Evolutionary conservation across 2,888 invertebrate genomes (phyloP), one percentile per base, ranked within the genome.

Genomic region (Pyrrhia umbra): DNA sequence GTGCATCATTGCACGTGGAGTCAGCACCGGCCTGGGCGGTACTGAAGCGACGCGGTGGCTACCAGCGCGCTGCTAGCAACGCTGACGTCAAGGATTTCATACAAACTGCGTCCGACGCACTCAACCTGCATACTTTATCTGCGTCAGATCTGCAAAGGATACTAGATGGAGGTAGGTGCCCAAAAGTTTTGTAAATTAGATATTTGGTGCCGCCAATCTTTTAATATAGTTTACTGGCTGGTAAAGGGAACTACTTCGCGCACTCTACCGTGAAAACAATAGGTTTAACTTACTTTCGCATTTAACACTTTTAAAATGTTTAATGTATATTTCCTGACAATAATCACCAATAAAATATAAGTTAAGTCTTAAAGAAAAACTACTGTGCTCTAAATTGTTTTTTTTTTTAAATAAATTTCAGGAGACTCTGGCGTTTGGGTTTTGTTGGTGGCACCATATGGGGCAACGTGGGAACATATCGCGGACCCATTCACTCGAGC

Each of bases 31-130:
- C 96, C 15, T 97, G 97, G 96, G 97, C 96, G 13, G 94, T 97
- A 6, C 93, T 98, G 74, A 98, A 98, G 86, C 90, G 92, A 1
- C 96, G 96, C 20, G 97, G 98, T 2, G 97, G 96, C 0, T 97
- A 97, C 88, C 98, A 98, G 84, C 92, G 97, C 13, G 63, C 96
- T 89, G 85, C 91, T 92, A 51, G 92, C 88, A 68, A 93, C 90
- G 27, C 80, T 93, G 51, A 95, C 94, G 0, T 95, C 91, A 45
- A 56, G 3, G 34, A 69, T 25, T 87, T 86, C 68, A 76, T 89
- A 46, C 65, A 21, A 0, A 57, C 79, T 0, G 90, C 91, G 1
- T 72, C 81, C 0, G 46, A 46, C 1, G 87, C 91, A 0, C 55
- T 52, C 2, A 95, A 95, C 73, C 91, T 97, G 27, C 96, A 96